phyloP scores from a whole-genome alignment of 2,888 invertebrate genomes.

The Ellobium chinense region DNA sequence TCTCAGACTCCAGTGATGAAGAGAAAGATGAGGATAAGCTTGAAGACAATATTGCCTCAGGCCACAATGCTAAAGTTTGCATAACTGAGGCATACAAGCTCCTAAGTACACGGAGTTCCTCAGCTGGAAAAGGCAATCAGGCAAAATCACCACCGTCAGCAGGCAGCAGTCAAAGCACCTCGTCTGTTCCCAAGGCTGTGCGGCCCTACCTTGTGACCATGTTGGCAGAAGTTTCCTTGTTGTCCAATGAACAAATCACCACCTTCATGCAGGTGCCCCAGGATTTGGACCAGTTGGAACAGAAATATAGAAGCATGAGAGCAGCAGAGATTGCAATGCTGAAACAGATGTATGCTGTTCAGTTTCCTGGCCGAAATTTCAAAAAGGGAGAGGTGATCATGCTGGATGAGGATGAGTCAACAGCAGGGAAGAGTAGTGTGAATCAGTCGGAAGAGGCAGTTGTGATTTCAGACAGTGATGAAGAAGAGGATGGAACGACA shows the following conservation, averaged over 20 bases:
- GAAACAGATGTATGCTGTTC: not conserved
- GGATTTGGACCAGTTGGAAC: not conserved
- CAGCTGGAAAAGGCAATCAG: not conserved
- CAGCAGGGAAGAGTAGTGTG: not conserved
- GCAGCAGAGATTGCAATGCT: not conserved
- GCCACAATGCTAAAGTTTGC: not conserved
- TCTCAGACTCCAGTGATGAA: slow-evolving; percentile 21
- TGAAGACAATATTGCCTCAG: not conserved
- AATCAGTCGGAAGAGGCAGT: slow-evolving; percentile 25
- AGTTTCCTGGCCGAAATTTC: slow-evolving; percentile 16
- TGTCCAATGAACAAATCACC: slow-evolving; percentile 40
- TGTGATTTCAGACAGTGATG: slow-evolving; percentile 42
- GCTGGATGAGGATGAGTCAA: slow-evolving; percentile 21
- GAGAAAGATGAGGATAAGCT: not conserved
- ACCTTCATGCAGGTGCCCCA: slow-evolving; percentile 31
- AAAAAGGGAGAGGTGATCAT: slow-evolving; percentile 33
- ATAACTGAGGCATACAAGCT: slow-evolving; percentile 7
- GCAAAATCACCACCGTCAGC: not conserved
- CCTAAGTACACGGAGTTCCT: not conserved
- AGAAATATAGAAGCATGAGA: slow-evolving; percentile 8
- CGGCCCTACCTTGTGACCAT: slow-evolving; percentile 14
- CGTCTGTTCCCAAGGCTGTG: not conserved
- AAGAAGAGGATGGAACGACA: slow-evolving; percentile 20
- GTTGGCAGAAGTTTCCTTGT: slow-evolving; percentile 6
- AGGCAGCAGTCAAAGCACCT: not conserved